Evolutionary conservation across 1,140 invertebrate species (phyloP).

Genomic region (Stratiolaelaps scimitus): DNA sequence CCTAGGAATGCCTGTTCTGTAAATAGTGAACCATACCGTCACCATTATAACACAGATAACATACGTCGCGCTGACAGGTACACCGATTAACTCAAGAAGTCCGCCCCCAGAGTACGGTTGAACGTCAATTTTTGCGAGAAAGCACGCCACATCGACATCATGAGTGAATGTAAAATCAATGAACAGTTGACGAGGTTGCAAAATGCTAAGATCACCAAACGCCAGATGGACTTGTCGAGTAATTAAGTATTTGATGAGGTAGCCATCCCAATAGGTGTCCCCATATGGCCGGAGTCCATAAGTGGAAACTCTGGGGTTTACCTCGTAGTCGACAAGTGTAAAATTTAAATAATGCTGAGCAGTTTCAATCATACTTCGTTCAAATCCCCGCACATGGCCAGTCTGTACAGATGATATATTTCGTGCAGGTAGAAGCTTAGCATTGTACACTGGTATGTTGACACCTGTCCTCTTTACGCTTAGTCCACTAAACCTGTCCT

Average conservation of each 20-base stretch:
- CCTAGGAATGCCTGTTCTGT: not conserved
- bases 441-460: not conserved
- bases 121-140: slow-evolving; percentile 9
- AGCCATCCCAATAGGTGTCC: not conserved
- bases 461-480: not conserved
- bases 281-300: not conserved
- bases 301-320: not conserved
- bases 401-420: not conserved
- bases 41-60: not conserved
- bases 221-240: not conserved
- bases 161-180: slow-evolving; percentile 15
- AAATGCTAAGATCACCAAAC: slow-evolving; percentile 1
- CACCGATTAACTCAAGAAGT: not conserved
- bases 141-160: not conserved
- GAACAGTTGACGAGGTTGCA: not conserved
- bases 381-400: not conserved
- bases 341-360: not conserved
- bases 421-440: not conserved
- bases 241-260: not conserved
- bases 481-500: not conserved
- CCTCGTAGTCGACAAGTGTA: not conserved
- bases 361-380: not conserved
- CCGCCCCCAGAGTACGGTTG: slow-evolving; percentile 4
- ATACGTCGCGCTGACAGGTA: not conserved
- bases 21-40: not conserved